Evolutionary conservation across 2,113 vertebrate genomes (phyloP), one percentile per base, ranked within the genome.

Genomic region (Triplophysa rosa): DNA sequence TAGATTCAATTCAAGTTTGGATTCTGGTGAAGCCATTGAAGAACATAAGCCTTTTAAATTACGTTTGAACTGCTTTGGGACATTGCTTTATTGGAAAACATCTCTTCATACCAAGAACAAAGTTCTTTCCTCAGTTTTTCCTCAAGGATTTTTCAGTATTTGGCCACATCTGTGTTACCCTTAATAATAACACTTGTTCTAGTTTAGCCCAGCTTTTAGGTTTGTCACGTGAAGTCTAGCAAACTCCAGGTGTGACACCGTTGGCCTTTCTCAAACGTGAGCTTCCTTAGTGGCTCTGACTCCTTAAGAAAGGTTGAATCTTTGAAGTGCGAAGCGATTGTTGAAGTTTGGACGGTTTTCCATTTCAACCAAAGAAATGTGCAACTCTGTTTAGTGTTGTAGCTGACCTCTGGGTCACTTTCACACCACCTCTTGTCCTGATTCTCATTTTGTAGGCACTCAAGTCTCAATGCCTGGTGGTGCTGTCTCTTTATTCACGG

Each of bases 311-410:
- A 58, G 6, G 19, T 21, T n/a, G 6, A n/a, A 58, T 58, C 29
- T 72, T 54, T 72, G 70, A 72, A 72, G 70, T 72, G 54, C 70
- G 11, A 72, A 24, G 7, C 23, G 29, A 59, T 59, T 12, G 29
- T 37, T 71, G 49, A 71, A 71, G 26, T 72, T 54, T 40, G 52
- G 54, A 9, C 70, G 23, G 54, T 42, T 59, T 42, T 19, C n/a
- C 29, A 59, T 42, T 59, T 59, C 33, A 72, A n/a, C 21, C 54
- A 72, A 54, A 58, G 54, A 72, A 52, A 23, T 72, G 49, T 71
- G 40, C 40, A 67, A 16, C 11, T 23, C n/a, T 24, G 12, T 24
- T 37, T 40, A 23, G 70, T 24, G 19, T 19, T 40, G 52, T 59
- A 9, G n/a, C 13, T 21, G 4, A 33, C 33, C 54, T 72, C 12